Evolutionary conservation across 2,113 vertebrate species (phyloP), one percentile per base, ranked within the genome.

Genomic region (Deroptyus accipitrinus): DNA sequence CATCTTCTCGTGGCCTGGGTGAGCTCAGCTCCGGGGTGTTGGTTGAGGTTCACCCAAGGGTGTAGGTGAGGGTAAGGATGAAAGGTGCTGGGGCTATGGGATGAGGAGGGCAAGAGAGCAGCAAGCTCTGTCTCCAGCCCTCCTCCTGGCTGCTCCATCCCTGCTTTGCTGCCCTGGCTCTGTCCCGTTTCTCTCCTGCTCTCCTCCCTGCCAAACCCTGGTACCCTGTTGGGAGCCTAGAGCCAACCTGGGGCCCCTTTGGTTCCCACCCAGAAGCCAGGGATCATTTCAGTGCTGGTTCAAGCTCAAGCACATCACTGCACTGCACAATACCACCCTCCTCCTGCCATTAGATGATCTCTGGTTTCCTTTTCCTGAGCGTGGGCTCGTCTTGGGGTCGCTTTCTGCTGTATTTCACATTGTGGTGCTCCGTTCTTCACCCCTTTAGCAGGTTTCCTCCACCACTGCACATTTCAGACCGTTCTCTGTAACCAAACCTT

Each of bases 391-490:
- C 54, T 28, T n/a, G 1, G 57, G 55, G 31, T 31, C 13, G 10
- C 64, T 68, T 67, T 35, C 66, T 35, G 46, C 54, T 64, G 33
- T 14, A 1, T 37, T 76, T 68, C 25, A 3, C 17, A 19, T 23
- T 1, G 1, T 1, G 24, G 37, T 19, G 33, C 30, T 59, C 33
- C 44, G 24, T 31, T 24, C 18, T 52, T 80, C 51, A 27, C 15
- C n/a, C 37, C 55, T 88, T 28, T 35, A 9, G 7, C 25, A n/a
- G 35, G 28, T 42, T 81, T 86, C 57, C 70, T 90, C n/a, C 78
- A 27, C 35, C 6, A 5, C 64, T 42, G 23, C 16, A 27, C 8
- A 0, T 27, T 75, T 57, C 1, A 35, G 35, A 5, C 25, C 5
- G 6, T 11, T 3, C 22, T 57, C 39, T 62, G 73, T n/a, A 44